Conservation (phyloP, 2,888 invertebrate species). For the Amblyjoppa fuscipennis region DNA sequence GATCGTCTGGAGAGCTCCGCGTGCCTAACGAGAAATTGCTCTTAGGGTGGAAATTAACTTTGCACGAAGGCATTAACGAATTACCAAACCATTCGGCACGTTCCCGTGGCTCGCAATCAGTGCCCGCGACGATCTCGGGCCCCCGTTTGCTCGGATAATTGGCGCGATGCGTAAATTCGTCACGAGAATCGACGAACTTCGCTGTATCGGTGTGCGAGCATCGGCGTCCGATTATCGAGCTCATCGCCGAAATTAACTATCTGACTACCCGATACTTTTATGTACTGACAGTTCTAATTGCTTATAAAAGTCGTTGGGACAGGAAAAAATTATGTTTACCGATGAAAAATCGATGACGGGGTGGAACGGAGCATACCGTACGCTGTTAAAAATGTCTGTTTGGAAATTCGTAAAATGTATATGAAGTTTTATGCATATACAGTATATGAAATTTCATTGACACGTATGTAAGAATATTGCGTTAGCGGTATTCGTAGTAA, state of each 20-base stretch:
- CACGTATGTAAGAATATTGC: no score
- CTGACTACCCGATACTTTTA: background rate
- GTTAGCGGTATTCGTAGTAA: no score
- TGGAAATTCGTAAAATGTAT: no score
- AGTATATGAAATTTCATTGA: no score
- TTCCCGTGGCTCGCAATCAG: background rate
- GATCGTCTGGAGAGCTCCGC: background rate
- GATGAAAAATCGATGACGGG: no score
- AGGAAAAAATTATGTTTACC: background rate
- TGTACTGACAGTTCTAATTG: background rate
- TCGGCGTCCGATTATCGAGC: background rate
- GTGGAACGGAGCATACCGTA: no score
- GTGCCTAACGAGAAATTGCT: background rate
- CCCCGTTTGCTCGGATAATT: background rate
- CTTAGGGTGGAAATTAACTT: background rate
- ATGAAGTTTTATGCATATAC: no score
- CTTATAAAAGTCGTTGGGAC: background rate
- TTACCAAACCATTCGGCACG: background rate
- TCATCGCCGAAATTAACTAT: background rate
- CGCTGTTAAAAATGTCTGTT: no score
- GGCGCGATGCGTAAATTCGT: background rate
- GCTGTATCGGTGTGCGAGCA: background rate
- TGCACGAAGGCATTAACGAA: background rate
- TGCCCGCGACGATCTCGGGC: background rate
- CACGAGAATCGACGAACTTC: background rate